These are phyloP conservation scores for Hyposoter dolosus DNA, from an alignment of 2,888 invertebrate genomes.

Conservation along the genomic window DNA sequence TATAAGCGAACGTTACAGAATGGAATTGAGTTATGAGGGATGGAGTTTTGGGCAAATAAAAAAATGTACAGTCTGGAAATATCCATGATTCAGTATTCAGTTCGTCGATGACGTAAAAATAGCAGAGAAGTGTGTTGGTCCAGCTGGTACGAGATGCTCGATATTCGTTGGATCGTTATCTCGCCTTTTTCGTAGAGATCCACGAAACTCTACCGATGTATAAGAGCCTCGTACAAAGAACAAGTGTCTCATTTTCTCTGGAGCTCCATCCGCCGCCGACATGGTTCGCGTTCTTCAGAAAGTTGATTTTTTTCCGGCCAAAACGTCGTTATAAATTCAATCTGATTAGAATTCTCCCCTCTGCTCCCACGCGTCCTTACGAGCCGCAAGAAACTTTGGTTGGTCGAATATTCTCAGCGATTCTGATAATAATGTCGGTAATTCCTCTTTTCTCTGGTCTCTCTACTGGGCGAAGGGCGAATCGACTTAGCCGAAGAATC, in stretches of 20 bases:
- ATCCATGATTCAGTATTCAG: not conserved
- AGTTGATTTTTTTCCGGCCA: constrained; percentile 14
- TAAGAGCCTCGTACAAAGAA: constrained; percentile 43
- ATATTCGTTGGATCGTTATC: not conserved
- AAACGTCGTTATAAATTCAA: constrained; percentile 51
- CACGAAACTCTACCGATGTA: constrained; percentile 8
- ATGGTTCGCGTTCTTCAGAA: constrained; percentile 54
- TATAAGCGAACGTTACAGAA: too few species aligned
- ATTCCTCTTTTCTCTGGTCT: constrained; percentile 29
- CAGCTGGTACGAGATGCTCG: not conserved
- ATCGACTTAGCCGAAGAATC: constrained; percentile 34
- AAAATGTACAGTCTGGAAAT: not conserved
- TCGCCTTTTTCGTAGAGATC: not conserved
- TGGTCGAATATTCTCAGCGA: constrained; percentile 50
- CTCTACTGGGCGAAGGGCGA: constrained; percentile 33
- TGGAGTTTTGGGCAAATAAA: too few species aligned
- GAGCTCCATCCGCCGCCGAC: constrained; percentile 16
- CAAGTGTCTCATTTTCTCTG: constrained; percentile 42
- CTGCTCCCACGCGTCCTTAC: constrained; percentile 1
- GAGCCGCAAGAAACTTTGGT: constrained; percentile 28
- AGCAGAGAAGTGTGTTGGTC: not conserved
- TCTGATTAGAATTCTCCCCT: constrained; percentile 55
- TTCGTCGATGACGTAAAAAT: not conserved
- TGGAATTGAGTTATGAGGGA: too few species aligned
- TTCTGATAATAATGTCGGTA: constrained; percentile 47